Percentiles rank a stretch among this genome's conserved stretches.
These are phyloP conservation scores for Dasypogon diadema DNA, from an alignment of 2,888 invertebrate species.

Conservation along the genomic window DNA sequence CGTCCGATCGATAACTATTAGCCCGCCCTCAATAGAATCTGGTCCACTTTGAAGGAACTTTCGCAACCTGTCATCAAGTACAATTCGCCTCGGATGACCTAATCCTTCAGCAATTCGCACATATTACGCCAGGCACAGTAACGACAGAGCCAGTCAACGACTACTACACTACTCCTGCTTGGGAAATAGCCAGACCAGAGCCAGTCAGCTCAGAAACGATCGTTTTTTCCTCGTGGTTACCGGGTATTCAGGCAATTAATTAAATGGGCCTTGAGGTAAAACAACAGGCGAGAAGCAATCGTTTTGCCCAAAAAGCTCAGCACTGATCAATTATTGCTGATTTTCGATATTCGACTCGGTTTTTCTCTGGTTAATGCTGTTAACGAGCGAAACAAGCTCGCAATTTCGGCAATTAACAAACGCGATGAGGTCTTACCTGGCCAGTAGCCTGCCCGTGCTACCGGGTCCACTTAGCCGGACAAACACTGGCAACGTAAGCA, in stretches of 20 bases:
- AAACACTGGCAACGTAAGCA: neutral
- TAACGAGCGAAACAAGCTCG: slow-evolving; percentile 17
- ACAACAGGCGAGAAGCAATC: slow-evolving; percentile 28
- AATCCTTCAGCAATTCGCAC: slow-evolving; percentile 42
- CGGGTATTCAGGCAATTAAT: slow-evolving; percentile 27
- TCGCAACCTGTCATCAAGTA: slow-evolving; percentile 35
- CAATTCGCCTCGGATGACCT: slow-evolving; percentile 41
- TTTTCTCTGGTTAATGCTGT: neutral
- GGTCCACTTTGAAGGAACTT: neutral
- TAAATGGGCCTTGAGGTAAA: slow-evolving; percentile 31
- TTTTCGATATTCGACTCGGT: slow-evolving; percentile 2
- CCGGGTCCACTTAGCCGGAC: neutral
- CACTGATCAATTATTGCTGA: slow-evolving; percentile 38
- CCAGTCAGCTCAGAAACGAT: neutral
- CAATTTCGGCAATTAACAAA: slow-evolving; percentile 36
- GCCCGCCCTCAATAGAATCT: neutral
- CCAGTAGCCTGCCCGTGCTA: neutral
- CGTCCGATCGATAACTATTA: neutral
- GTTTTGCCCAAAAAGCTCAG: slow-evolving; percentile 24
- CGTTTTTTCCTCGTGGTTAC: neutral
- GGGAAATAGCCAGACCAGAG: no score
- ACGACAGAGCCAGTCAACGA: slow-evolving; percentile 2
- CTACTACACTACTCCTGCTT: neutral
- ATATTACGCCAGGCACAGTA: slow-evolving; percentile 30
- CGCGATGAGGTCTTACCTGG: neutral